Base-by-base conservation (phyloP, 1,140 invertebrate species). In the Procambarus virginalis region DNA sequence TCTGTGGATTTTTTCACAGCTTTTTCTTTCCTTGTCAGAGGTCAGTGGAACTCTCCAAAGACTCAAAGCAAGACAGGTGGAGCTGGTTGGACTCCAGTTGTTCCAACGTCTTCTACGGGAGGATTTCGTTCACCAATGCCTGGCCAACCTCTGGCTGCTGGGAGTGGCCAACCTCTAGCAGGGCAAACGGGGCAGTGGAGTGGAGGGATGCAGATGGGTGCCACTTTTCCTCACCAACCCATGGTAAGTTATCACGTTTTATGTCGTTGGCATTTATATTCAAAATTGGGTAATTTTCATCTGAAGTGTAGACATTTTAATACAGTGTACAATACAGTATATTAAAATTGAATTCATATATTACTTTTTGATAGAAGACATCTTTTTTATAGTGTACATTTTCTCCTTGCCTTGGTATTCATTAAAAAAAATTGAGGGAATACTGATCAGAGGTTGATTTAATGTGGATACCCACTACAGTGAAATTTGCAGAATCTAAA, bases 81-180 rank as follows among this genome's bases (percentile, higher is more conserved):
- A n/a, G 90, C 92, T n/a, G 91, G 90, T 49, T 93, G 93, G 93
- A 92, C 93, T 34, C 93, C 89, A 45, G 86, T 88, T 68, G 85
- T 77, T 58, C 84, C 89, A 10, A 81, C 86, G 49, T 22, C 84
- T 84, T 78, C 83, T 60, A 76, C 84, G 22, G 82, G 64, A 73
- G 82, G 87, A 86, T 85, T 82, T 82, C 87, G 86, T 76, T 49
- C 86, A 60, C 46, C 68, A 34, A 85, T 84, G 85, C 83, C 86
- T 20, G 82, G 77, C 9, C 86, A 91, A 51, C 86, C 77, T 45
- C 60, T 83, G 77, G 68, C 80, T 45, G 73, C 46, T 51, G 73
- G 64, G 73, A 49, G 17, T 48, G 81, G 46, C 68, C 85, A 90
- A 60, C 82, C 81, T 76, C 8, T 48, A 17, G 78, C 77, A 14